Conservation (phyloP, 1,140 invertebrate species). For the Ips nitidus region DNA sequence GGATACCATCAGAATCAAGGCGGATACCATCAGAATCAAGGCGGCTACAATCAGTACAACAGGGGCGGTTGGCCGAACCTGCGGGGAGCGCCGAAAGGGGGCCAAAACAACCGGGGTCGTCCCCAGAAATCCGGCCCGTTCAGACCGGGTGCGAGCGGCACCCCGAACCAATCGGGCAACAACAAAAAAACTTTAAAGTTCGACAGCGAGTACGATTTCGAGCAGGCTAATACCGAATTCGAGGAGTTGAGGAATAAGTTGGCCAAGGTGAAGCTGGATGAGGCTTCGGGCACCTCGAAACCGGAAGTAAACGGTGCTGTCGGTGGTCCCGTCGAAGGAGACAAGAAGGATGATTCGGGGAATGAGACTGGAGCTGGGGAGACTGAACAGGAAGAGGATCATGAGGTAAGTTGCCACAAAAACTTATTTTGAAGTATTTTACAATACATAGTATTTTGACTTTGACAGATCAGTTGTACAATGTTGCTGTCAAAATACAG, state of each 20-base stretch:
- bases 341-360: conserved; percentile 83
- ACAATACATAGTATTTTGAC: too few species aligned
- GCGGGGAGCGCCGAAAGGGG: conserved; percentile 13
- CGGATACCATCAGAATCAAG: conserved; percentile 35
- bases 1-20: conserved; percentile 43
- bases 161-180: conserved; percentile 5
- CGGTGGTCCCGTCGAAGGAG: conserved; percentile 55
- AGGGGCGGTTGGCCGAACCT: conserved; percentile 39
- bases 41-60: conserved; percentile 51
- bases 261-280: conserved; percentile 65
- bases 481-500: too few species aligned
- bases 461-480: too few species aligned
- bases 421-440: not conserved
- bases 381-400: conserved; percentile 74
- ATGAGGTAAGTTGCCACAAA: conserved; percentile 48
- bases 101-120: conserved; percentile 2
- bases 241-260: conserved; percentile 87
- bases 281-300: conserved; percentile 37
- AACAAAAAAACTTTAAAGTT: conserved; percentile 67
- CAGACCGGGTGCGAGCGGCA: conserved; percentile 16
- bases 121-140: conserved; percentile 3
- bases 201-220: conserved; percentile 96
- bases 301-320: conserved; percentile 40
- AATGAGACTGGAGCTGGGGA: conserved; percentile 82
- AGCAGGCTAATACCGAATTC: conserved; percentile 95